phyloP scores from a whole-genome alignment of 2,888 invertebrate genomes.

The Atrina japonica region DNA sequence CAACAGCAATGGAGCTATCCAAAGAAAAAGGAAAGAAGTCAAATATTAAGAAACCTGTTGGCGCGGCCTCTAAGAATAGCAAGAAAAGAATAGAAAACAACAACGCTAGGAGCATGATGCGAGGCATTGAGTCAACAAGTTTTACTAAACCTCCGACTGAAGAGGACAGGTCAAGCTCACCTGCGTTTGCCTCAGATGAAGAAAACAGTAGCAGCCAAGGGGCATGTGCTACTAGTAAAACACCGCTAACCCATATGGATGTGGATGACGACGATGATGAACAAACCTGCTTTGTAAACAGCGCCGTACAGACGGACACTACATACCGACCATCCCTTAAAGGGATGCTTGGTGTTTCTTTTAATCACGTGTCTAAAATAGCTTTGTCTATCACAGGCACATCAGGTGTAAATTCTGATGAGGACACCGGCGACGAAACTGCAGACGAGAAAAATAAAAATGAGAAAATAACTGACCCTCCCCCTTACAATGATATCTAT shows the following conservation, averaged over 20 bases:
- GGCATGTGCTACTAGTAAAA: constrained; percentile 37
- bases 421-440: constrained; percentile 1
- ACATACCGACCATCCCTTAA: constrained; percentile 55
- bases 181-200: constrained; percentile 96
- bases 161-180: constrained; percentile 92
- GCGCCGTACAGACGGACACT: constrained; percentile 63
- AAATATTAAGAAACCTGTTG: constrained; percentile 29
- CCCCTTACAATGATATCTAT: constrained; percentile 1
- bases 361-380: constrained; percentile 59
- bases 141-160: constrained; percentile 79
- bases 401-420: constrained; percentile 25
- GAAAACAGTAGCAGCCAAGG: constrained; percentile 82
- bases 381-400: constrained; percentile 62
- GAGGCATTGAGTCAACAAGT: constrained; percentile 62
- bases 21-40: constrained; percentile 51
- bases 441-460: constrained; percentile 17
- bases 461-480: constrained; percentile 8
- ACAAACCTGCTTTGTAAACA: constrained; percentile 62
- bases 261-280: constrained; percentile 42
- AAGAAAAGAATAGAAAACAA: constrained; percentile 57
- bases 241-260: constrained; percentile 30
- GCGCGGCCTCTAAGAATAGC: constrained; percentile 40
- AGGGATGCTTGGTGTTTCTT: constrained; percentile 60
- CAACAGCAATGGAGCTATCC: constrained; percentile 79
- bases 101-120: constrained; percentile 49